phyloP scores from a whole-genome alignment of 2,888 invertebrate genomes.

The Eucera pruinosa region DNA sequence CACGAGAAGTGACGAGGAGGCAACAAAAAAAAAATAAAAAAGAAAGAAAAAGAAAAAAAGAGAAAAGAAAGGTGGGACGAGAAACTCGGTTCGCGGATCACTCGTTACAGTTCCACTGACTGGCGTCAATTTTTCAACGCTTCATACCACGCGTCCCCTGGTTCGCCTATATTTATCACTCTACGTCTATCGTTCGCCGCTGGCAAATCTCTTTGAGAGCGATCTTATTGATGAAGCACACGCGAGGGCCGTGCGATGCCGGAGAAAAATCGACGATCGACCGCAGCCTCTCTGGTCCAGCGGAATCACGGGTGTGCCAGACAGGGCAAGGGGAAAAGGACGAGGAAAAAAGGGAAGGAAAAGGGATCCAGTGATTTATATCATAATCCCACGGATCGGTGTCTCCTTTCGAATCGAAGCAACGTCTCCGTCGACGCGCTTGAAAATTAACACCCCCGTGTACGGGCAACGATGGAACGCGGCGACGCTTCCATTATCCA shows the following conservation, averaged over 20 bases:
- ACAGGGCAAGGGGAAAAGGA: neutral
- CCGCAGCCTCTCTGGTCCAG: neutral
- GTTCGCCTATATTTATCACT: constrained; percentile 65
- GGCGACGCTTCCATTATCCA: constrained; percentile 23
- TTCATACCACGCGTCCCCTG: constrained; percentile 45
- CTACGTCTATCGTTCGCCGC: constrained; percentile 58
- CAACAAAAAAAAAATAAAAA: no score
- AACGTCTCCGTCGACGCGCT: constrained; percentile 18
- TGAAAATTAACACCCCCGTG: constrained; percentile 39
- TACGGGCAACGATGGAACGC: neutral
- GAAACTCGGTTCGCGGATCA: constrained; percentile 41
- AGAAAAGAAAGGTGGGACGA: neutral
- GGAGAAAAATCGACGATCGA: constrained; percentile 70
- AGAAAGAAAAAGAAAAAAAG: neutral
- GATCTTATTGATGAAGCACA: constrained; percentile 69
- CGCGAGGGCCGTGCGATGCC: constrained; percentile 19
- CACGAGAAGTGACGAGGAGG: neutral
- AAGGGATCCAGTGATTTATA: constrained; percentile 62
- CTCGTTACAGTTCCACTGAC: constrained; percentile 57
- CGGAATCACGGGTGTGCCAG: no score
- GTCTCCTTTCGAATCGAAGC: constrained; percentile 8
- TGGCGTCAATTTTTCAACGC: constrained; percentile 71
- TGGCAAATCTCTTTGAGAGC: constrained; percentile 72
- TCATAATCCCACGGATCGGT: constrained; percentile 57
- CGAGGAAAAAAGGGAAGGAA: neutral